Percentiles rank a stretch among this genome's conserved stretches.
phyloP scores from a whole-genome alignment of 2,113 vertebrate species.

The Hirundichthys speculiger region DNA sequence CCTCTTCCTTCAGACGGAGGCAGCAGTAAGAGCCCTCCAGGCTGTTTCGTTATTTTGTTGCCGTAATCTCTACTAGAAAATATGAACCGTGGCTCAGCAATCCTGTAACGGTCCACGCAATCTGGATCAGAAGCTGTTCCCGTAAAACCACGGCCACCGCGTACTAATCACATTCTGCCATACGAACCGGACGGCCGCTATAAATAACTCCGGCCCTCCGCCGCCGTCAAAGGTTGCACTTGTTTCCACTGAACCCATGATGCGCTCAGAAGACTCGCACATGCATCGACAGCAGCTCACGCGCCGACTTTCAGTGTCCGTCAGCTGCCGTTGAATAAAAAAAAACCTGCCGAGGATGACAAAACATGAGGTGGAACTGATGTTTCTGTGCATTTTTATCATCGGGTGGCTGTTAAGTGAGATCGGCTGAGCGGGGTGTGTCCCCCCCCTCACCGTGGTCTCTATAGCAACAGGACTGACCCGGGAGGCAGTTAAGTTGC shows the following conservation, averaged over 20 bases:
- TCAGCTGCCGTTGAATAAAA: not conserved
- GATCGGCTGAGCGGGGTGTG: conserved; percentile 25
- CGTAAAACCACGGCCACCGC: conserved; percentile 44
- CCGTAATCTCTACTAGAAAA: conserved; percentile 46
- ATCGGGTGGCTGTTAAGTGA: not conserved
- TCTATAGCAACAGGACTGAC: conserved; percentile 61
- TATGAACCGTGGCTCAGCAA: conserved; percentile 39
- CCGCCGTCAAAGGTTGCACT: conserved; percentile 35
- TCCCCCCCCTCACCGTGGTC: conserved; percentile 36
- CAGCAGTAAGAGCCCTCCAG: conserved; percentile 11
- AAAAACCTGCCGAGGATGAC: not conserved
- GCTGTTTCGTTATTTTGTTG: conserved; percentile 31
- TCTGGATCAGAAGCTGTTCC: conserved; percentile 66
- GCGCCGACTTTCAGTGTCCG: not conserved
- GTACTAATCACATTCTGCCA: conserved; percentile 67
- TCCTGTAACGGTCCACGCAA: conserved; percentile 47
- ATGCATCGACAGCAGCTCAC: not conserved
- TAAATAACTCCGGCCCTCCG: conserved; percentile 65
- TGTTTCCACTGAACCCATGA: conserved; percentile 33
- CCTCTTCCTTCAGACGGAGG: conserved; percentile 43
- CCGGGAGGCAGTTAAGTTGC: conserved; percentile 49
- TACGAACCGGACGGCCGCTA: conserved; percentile 57
- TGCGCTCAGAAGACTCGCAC: not conserved
- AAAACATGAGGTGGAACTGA: too few relatives aligned
- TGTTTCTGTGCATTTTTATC: too few relatives aligned